phyloP scores from a whole-genome alignment of 2,888 invertebrate species.

The Tuberolachnus salignus region DNA sequence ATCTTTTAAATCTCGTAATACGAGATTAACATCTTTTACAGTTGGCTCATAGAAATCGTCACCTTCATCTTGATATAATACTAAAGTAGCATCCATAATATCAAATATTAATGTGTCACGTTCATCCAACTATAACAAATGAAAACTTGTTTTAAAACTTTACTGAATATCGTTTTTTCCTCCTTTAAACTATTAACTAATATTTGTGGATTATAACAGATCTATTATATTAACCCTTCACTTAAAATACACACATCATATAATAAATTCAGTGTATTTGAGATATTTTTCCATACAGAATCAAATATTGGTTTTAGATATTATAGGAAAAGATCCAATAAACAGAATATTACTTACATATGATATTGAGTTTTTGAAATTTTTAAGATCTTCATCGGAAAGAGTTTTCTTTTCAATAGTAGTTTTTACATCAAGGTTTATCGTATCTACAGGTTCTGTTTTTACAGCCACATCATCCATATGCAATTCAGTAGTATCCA shows the following conservation, averaged over 20 bases:
- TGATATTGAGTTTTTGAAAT: conserved; percentile 42
- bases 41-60: conserved; percentile 90
- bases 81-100: conserved; percentile 68
- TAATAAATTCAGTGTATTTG: not conserved
- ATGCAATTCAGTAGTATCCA: conserved; percentile 1
- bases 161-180: not conserved
- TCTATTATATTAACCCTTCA: too few relatives aligned
- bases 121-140: conserved; percentile 70
- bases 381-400: conserved; percentile 45
- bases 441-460: not conserved
- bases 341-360: conserved; percentile 36
- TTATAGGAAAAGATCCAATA: not conserved
- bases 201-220: not conserved
- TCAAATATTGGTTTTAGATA: not conserved
- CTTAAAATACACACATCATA: too few relatives aligned
- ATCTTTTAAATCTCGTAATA: conserved; percentile 76
- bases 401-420: conserved; percentile 14
- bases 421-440: not conserved
- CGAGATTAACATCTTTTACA: conserved; percentile 77
- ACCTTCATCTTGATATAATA: conserved; percentile 69
- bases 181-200: not conserved
- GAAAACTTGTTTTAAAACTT: not conserved
- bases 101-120: conserved; percentile 79
- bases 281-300: too few relatives aligned
- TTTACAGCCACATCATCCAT: not conserved